Evolutionary conservation across 2,113 vertebrate species (phyloP), one percentile per base, ranked within the genome.

Genomic region (Arothron firmamentum): DNA sequence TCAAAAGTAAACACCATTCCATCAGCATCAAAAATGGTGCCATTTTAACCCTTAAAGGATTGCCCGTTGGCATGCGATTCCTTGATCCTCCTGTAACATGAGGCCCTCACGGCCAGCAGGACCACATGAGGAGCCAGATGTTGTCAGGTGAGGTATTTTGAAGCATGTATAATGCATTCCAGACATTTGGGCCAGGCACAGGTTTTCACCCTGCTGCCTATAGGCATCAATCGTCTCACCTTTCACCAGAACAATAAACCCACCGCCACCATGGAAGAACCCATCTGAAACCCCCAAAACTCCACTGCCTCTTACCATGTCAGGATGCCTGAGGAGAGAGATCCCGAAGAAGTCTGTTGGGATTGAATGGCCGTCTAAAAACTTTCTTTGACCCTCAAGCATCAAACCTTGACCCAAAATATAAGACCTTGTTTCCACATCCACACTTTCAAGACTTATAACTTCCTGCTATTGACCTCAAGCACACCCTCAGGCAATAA

Each of bases 161-260:
- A 88, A 68, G 74, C 74, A 84, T 77, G 69, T 74, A 70, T 91
- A 90, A 92, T 90, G 77, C 77, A 80, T 85, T 92, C 88, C 90
- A 91, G 89, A 85, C 81, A 65, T 59, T 84, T 49, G 38, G 75
- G 71, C 80, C 56, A 78, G 86, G 83, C 79, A 82, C 57, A 21
- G 60, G 65, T 81, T 75, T 80, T 74, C 60, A 81, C 73, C 63
- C 59, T 67, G 80, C 89, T 89, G 89, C 87, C 87, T 87, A 88
- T 82, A 87, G 64, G 79, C 90, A 90, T 91, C 89, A 90, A 86
- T 76, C 88, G 79, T 90, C 87, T 90, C 87, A 59, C 51, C 74
- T 89, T 90, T 90, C 88, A 55, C 80, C 85, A 82, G 48, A 89
- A 90, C 86, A 92, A 91, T 89, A 91, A 91, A 90, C 87, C 41